Evolutionary conservation across 2,113 vertebrate genomes (phyloP), one percentile per base, ranked within the genome.

Genomic region (Sterrhoptilus dennistouni): DNA sequence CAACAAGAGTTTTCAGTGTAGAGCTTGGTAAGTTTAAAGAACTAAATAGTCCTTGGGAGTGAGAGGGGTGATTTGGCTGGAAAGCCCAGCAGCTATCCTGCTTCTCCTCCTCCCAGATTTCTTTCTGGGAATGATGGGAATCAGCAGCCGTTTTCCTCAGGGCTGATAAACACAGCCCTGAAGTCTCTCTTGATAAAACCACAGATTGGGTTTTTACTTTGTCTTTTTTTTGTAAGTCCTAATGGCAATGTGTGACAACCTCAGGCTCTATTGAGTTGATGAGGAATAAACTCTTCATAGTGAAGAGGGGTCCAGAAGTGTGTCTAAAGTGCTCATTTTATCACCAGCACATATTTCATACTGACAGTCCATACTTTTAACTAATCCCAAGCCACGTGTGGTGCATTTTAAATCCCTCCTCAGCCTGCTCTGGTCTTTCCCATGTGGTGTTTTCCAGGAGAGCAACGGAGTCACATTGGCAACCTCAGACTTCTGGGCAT

Each of bases 321-420:
- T 75, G 81, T 82, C 52, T 90, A 2, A 95, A 95, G 87, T 83
- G 87, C 92, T 92, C 69, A 19, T 81, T 80, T 97, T 95, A 88
- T 90, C 38, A 0, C 82, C 80, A 93, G 90, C 93, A 64, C 85
- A 68, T 95, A 93, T 92, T 96, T 96, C 90, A 92, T 72, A 8
- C 79, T 93, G 95, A 83, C 92, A 93, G 82, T 81, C 85, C 42
- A 42, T 74, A 83, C 90, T 95, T 93, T 40, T 93, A 94, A 86
- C 90, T 66, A 84, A 88, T 96, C 85, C 93, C 76, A 83, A 83
- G 79, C 59, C 90, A 70, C 2, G 7, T 5, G 14, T 77, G 79
- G 63, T 90, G 93, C 85, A 88, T 97, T 92, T 88, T 83, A 90
- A 83, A 81, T 92, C 68, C 42, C 29, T 92, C 59, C 35, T 21